Evolutionary conservation across 2,888 invertebrate genomes (phyloP).

Genomic region (Cephus pulcher): DNA sequence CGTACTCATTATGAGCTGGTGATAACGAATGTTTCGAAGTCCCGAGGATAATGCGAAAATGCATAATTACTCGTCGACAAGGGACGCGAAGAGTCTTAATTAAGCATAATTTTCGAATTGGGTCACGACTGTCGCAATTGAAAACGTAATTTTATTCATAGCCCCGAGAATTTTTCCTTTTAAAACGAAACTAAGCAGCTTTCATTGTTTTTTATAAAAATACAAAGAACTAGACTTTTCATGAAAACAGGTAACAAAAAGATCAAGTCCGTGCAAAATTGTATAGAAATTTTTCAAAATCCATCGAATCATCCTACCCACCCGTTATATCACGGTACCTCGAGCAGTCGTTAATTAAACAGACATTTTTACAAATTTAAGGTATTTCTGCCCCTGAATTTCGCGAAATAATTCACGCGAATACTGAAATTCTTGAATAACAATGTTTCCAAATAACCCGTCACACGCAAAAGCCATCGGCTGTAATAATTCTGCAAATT

Average conservation of each 20-base stretch:
- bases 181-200: neutral
- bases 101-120: slow-evolving; percentile 9
- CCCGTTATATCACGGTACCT: neutral
- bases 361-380: neutral
- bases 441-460: neutral
- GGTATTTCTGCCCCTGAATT: neutral
- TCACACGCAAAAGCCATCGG: neutral
- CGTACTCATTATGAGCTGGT: neutral
- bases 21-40: neutral
- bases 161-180: neutral
- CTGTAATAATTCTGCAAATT: neutral
- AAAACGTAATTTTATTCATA: slow-evolving; percentile 10
- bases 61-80: neutral
- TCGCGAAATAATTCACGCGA: neutral
- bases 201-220: neutral
- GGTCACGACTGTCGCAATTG: slow-evolving; percentile 9
- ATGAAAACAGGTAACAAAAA: neutral
- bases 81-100: slow-evolving; percentile 3
- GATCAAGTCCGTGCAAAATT: neutral
- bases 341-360: neutral
- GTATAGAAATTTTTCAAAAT: neutral
- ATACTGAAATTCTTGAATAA: neutral
- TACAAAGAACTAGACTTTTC: neutral
- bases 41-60: neutral
- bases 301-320: neutral